A percentile compares a stretch with the other conserved stretches of the same genome.
These are phyloP conservation scores for Talpa occidentalis DNA, from an alignment of 2,113 vertebrate species.

Conservation along the genomic window DNA sequence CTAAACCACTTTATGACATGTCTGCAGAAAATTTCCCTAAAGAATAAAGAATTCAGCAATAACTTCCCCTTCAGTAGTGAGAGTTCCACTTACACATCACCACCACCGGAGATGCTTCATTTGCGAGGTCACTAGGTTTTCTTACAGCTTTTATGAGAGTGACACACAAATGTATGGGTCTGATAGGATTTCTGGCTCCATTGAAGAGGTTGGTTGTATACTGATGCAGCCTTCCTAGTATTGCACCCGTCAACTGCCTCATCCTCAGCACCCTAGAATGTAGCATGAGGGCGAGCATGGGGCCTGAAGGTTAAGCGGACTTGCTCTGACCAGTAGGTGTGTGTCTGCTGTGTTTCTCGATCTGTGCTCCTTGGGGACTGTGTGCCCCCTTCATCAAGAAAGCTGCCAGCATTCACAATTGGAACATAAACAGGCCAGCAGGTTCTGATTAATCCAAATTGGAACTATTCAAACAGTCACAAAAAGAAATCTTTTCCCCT, in stretches of 20 bases:
- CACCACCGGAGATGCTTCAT: not conserved
- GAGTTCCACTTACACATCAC: not conserved
- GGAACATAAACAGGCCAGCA: slow-evolving; percentile 78
- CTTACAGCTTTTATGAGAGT: not conserved
- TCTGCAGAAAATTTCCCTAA: not conserved
- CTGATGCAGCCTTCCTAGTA: not conserved
- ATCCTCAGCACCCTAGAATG: not conserved
- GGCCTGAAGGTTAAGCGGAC: not conserved
- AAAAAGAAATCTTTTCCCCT: slow-evolving; percentile 82
- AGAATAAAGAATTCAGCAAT: slow-evolving; percentile 13
- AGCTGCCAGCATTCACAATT: slow-evolving; percentile 79
- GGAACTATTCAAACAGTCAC: slow-evolving; percentile 82
- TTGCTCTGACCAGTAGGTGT: slow-evolving; percentile 28
- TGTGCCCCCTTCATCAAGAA: slow-evolving; percentile 64
- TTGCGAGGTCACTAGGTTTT: not conserved
- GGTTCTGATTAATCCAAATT: slow-evolving; percentile 82
- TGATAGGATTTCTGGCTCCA: not conserved
- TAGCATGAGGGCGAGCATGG: not conserved
- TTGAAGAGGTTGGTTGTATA: not conserved
- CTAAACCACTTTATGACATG: not conserved
- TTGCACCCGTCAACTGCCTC: not conserved
- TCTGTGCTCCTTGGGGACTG: not conserved
- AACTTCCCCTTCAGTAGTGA: not conserved
- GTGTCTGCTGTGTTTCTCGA: not conserved
- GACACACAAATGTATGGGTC: not conserved